Base-by-base conservation (phyloP, 2,888 invertebrate species). In the Lasioglossum calceatum region DNA sequence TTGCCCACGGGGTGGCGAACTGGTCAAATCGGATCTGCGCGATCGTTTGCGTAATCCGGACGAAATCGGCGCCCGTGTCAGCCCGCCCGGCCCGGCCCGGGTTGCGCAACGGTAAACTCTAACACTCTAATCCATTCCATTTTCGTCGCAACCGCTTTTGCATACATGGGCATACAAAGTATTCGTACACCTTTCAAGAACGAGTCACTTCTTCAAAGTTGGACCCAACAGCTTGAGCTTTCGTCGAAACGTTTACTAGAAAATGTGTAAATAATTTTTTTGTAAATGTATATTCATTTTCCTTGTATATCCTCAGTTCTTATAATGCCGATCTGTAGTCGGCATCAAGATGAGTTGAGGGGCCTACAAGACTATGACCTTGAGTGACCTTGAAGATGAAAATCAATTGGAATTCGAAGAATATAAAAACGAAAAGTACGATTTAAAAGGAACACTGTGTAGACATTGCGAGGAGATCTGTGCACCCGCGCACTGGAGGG, bases 1-100 rank as follows among this genome's bases (percentile, higher is more conserved):
- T 36, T 27, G 54, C 36, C 14, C 32, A 67, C 70, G 10, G 72
- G 78, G 76, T 64, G 79, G 64, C 39, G 67, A 79, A 77, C 44
- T 61, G 61, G 70, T 80, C 67, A 81, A 87, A 79, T 81, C 32
- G 77, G 75, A 44, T 70, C 47, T 14, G 58, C 67, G 44, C 12
- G 27, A n/a, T 54, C 54, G 64, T 84, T 70, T 79, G 47, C 67
- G 32, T 72, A 85, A 85, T 74, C 39, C 67, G 16, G 4, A 36
- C 44, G 23, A 74, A 82, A 23, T 36, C 32, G 75, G 44, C 27
- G 27, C 27, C 27, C 27, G 23, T n/a, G 19, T 71, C n/a, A 10
- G 44, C 27, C 16, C 44, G 14, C 44, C 44, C 44, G 14, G 23
- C 16, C 27, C n/a, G 16, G 14, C 44, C 27, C 72, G 14, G 32